phyloP scores from a whole-genome alignment of 2,888 invertebrate species.

The Elgonia sp. region DNA sequence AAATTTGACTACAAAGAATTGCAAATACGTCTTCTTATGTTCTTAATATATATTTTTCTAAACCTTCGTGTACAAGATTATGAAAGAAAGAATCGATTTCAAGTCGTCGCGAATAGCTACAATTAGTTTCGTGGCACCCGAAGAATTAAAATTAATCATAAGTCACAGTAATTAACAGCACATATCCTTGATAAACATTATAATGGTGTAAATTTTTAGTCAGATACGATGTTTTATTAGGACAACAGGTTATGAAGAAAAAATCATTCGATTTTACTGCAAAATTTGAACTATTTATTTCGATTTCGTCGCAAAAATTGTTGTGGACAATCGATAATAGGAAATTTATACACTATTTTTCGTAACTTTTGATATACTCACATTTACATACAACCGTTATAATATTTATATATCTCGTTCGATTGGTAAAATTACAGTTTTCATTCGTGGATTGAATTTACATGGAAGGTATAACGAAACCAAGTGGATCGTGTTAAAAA shows the following conservation, averaged over 20 bases:
- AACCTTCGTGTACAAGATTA: too few relatives aligned
- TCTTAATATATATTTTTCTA: too few relatives aligned
- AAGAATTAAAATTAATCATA: too few relatives aligned
- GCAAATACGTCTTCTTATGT: too few relatives aligned
- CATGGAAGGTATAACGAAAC: slow-evolving; percentile 14
- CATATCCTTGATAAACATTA: too few relatives aligned
- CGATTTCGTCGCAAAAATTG: slow-evolving; percentile 69
- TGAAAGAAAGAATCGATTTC: too few relatives aligned
- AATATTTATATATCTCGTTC: slow-evolving; percentile 46
- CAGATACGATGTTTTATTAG: too few relatives aligned
- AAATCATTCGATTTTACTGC: slow-evolving; percentile 48
- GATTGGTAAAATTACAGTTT: slow-evolving; percentile 58
- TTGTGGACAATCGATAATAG: slow-evolving; percentile 72
- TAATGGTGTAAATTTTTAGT: too few relatives aligned
- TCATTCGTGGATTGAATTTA: slow-evolving; percentile 23
- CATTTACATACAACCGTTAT: slow-evolving; percentile 68
- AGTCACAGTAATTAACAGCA: too few relatives aligned
- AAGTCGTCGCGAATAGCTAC: too few relatives aligned
- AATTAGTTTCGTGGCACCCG: too few relatives aligned
- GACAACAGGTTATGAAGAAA: not conserved
- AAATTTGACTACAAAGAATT: too few relatives aligned
- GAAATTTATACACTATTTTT: slow-evolving; percentile 73
- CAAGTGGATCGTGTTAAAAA: slow-evolving; percentile 4
- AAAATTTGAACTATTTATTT: slow-evolving; percentile 75
- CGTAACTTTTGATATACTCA: slow-evolving; percentile 64